Evolutionary conservation across 2,888 invertebrate genomes (phyloP).

Genomic region (Limnephilus rhombicus): DNA sequence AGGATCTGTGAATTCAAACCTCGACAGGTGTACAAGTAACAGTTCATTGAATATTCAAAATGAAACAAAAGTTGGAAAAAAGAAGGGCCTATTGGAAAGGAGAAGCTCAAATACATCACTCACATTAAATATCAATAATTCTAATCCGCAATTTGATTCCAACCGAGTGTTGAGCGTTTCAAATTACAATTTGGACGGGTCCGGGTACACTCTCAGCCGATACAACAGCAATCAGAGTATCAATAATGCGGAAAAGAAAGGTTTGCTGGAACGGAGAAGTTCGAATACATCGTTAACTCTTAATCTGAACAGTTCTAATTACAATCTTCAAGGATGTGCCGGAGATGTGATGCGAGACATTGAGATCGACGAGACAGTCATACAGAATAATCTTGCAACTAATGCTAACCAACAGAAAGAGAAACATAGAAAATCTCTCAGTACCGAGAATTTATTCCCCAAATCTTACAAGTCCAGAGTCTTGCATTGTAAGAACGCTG

Average conservation of each 20-base stretch:
- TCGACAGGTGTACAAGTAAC: conserved; percentile 79
- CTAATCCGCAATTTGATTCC: conserved; percentile 75
- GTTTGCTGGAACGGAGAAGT: conserved; percentile 85
- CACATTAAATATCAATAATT: conserved; percentile 83
- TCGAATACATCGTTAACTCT: conserved; percentile 91
- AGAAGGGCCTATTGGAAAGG: conserved; percentile 88
- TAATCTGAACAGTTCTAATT: conserved; percentile 71
- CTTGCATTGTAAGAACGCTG: conserved; percentile 71
- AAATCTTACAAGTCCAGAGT: conserved; percentile 75
- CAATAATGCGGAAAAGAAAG: conserved; percentile 77
- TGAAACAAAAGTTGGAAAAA: conserved; percentile 73
- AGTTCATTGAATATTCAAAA: conserved; percentile 76
- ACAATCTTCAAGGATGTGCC: conserved; percentile 52
- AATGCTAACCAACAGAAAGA: conserved; percentile 58
- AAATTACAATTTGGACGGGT: conserved; percentile 77
- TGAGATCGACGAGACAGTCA: conserved; percentile 74
- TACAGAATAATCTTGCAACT: conserved; percentile 71
- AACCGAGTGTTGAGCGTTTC: conserved; percentile 76
- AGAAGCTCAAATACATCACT: conserved; percentile 94
- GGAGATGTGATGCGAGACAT: conserved; percentile 71
- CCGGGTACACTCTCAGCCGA: conserved; percentile 75
- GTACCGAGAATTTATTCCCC: conserved; percentile 80
- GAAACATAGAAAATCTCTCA: conserved; percentile 77
- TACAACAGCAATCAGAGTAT: conserved; percentile 77
- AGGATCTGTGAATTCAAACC: conserved; percentile 70